Evolutionary conservation across 37 sponge, comb jelly and placozoan genomes (phyloP).

Genomic region (Aphrocallistes beatrix): DNA sequence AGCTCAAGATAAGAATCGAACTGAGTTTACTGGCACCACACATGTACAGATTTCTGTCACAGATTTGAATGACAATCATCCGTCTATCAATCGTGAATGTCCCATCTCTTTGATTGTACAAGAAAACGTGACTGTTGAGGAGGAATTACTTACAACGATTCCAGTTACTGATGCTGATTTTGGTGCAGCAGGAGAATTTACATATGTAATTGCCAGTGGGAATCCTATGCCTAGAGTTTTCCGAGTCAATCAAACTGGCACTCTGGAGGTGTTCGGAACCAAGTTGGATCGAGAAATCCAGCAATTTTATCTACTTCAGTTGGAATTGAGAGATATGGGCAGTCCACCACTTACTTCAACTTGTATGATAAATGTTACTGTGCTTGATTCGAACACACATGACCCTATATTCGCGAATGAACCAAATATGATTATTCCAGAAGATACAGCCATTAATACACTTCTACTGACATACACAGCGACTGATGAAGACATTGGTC

Average conservation of each 20-base stretch:
- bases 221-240: not conserved
- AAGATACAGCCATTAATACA: not conserved
- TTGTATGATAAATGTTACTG: not conserved
- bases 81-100: not conserved
- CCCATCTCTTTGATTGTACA: not conserved
- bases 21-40: not conserved
- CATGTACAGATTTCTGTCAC: not conserved
- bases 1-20: not conserved
- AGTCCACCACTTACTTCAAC: not conserved
- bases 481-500: not conserved
- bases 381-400: not conserved
- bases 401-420: not conserved
- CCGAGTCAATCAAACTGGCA: not conserved
- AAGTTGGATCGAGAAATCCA: not conserved
- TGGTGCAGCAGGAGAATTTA: not conserved
- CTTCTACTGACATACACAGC: not conserved
- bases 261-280: not conserved
- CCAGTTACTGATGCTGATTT: conserved; percentile 14
- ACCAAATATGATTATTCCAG: not conserved
- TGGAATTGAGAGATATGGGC: not conserved
- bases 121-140: not conserved
- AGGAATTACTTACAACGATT: not conserved
- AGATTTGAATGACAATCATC: not conserved
- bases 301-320: not conserved
- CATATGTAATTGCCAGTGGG: not conserved